Conservation (phyloP, 2,113 vertebrate species). For the Colossoma macropomum region DNA sequence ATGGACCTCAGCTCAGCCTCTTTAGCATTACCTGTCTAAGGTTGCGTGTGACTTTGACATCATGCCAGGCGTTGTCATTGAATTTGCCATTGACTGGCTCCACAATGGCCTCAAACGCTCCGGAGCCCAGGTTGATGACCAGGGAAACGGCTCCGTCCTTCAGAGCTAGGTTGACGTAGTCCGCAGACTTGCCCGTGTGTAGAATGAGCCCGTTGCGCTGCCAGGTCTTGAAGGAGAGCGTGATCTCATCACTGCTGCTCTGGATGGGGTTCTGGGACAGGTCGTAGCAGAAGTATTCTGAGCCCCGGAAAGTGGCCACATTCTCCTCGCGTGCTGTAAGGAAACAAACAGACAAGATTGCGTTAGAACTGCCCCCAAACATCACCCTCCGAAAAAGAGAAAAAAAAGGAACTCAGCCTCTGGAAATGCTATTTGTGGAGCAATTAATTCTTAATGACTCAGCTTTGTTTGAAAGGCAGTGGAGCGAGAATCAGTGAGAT, state of each 20-base stretch:
- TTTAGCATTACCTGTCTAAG: constrained; percentile 92
- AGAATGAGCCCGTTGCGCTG: constrained; percentile 96
- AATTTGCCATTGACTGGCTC: constrained; percentile 97
- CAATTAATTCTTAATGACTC: constrained; percentile 6
- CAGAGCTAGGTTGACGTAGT: constrained; percentile 98
- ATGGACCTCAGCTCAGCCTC: neutral
- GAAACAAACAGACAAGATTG: neutral
- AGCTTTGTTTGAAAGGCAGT: neutral
- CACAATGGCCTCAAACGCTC: constrained; percentile 97
- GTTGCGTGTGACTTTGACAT: constrained; percentile 98
- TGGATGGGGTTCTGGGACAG: constrained; percentile 98
- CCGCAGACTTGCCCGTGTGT: constrained; percentile 97
- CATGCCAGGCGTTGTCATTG: constrained; percentile 98
- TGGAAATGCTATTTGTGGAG: neutral
- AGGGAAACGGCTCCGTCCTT: constrained; percentile 95
- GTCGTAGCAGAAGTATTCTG: constrained; percentile 98
- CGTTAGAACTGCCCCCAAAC: constrained; percentile 1
- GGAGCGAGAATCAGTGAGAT: neutral
- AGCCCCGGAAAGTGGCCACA: constrained; percentile 95
- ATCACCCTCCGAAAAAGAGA: neutral
- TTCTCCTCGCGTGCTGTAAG: constrained; percentile 92
- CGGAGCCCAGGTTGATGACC: constrained; percentile 98
- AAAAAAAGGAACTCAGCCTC: neutral
- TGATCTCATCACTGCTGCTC: constrained; percentile 98
- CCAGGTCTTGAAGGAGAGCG: constrained; percentile 97